These are phyloP conservation scores for Tenrec ecaudatus DNA, from an alignment of 2,113 vertebrate genomes.

Conservation along the genomic window DNA sequence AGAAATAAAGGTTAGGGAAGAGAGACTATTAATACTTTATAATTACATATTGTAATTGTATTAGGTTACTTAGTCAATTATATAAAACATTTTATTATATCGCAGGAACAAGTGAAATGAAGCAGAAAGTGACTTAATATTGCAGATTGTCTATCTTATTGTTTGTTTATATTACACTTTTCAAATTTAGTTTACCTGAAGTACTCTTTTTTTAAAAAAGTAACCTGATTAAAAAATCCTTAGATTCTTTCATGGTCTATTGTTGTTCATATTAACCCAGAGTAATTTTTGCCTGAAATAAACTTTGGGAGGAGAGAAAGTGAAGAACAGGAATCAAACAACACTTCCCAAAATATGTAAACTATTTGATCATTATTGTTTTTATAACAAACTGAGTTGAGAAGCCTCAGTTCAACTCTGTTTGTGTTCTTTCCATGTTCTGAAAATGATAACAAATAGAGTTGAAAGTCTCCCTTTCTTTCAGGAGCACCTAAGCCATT, in stretches of 20 bases:
- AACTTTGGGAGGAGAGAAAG: slow-evolving; percentile 32
- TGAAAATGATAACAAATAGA: slow-evolving; percentile 15
- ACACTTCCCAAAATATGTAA: not conserved
- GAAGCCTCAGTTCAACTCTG: not conserved
- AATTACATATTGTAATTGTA: not conserved
- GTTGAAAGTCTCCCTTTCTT: not conserved
- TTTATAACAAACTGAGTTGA: not conserved
- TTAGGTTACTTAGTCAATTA: slow-evolving; percentile 37
- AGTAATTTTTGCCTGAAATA: slow-evolving; percentile 40
- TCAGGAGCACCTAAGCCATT: slow-evolving; percentile 31
- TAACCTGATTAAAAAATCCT: not conserved
- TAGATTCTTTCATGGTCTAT: not conserved
- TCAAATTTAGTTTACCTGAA: slow-evolving; percentile 29
- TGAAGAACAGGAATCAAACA: slow-evolving; percentile 17
- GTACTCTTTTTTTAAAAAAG: not conserved
- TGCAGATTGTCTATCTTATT: not conserved
- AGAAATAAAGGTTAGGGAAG: not conserved
- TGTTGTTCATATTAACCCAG: not conserved
- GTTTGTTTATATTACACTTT: not conserved
- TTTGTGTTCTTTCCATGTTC: not conserved
- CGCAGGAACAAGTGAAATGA: not conserved
- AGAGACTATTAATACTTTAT: slow-evolving; percentile 6
- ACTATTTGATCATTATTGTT: not conserved
- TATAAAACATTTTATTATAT: slow-evolving; percentile 9
- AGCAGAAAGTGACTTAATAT: slow-evolving; percentile 5